These are phyloP conservation scores for Ophion ventricosus DNA, from an alignment of 2,888 invertebrate genomes.

Conservation along the genomic window DNA sequence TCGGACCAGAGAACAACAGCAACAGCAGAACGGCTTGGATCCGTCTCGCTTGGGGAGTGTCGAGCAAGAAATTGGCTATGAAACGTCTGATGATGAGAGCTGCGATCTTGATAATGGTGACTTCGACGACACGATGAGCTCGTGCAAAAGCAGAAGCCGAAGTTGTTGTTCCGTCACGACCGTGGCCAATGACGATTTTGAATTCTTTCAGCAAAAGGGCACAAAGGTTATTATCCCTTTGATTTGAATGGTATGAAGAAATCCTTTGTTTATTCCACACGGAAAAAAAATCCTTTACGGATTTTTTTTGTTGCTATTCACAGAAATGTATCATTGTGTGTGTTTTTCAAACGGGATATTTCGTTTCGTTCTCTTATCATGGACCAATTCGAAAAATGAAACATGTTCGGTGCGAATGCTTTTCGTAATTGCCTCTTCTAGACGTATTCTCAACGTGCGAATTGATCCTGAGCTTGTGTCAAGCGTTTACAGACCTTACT, in stretches of 20 bases:
- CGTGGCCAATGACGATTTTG: conserved; percentile 87
- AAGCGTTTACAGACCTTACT: no score
- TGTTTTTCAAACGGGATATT: no score
- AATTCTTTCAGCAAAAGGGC: conserved; percentile 85
- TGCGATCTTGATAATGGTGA: conserved; percentile 79
- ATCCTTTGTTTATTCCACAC: conserved; percentile 7
- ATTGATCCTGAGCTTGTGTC: no score
- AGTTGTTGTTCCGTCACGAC: conserved; percentile 87
- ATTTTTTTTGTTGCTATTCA: no score
- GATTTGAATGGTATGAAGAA: conserved; percentile 43
- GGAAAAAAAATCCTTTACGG: no score
- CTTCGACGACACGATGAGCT: conserved; percentile 82
- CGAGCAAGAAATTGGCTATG: conserved; percentile 75
- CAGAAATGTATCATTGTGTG: no score
- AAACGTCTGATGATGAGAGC: conserved; percentile 80
- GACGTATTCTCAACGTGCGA: no score
- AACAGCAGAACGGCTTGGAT: conserved; percentile 56
- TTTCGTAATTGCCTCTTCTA: no score
- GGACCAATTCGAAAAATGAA: no score
- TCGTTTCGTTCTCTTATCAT: no score
- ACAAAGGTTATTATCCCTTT: conserved; percentile 74
- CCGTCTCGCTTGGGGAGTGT: conserved; percentile 63
- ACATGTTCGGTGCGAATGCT: no score
- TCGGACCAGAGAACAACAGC: conserved; percentile 66
- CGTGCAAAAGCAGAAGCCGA: conserved; percentile 82